These are phyloP conservation scores for Oligia strigilis DNA, from an alignment of 2,888 invertebrate species.

Conservation along the genomic window DNA sequence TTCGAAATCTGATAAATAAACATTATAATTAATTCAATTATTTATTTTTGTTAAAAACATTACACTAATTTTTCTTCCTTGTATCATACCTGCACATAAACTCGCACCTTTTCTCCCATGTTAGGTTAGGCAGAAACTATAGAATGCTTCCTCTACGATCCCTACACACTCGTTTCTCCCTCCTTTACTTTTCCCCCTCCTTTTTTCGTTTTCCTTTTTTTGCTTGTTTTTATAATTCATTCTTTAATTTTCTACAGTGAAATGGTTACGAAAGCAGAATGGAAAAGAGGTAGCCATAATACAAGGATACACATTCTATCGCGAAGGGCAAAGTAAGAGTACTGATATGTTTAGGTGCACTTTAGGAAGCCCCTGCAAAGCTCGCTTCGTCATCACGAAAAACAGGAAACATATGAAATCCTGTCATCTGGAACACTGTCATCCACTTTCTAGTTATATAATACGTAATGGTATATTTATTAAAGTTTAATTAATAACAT, in stretches of 20 bases:
- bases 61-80: background rate
- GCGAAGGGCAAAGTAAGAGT: conserved; percentile 1
- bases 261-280: conserved; percentile 51
- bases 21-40: background rate
- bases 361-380: conserved; percentile 11
- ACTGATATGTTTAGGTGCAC: conserved; percentile 24
- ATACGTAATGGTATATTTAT: conserved; percentile 24
- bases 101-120: background rate
- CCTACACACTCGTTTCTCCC: no score
- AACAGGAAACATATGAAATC: conserved; percentile 5
- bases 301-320: no score
- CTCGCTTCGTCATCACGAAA: conserved; percentile 33
- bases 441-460: conserved; percentile 1
- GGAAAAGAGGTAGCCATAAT: conserved; percentile 65
- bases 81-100: background rate
- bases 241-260: conserved; percentile 26
- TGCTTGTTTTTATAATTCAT: background rate
- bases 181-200: background rate
- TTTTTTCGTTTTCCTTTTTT: background rate
- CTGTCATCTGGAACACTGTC: conserved; percentile 8
- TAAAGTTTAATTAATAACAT: background rate
- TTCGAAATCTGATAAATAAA: background rate
- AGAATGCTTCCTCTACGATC: background rate
- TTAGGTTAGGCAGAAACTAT: background rate
- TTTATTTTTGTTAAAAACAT: background rate